Conservation (phyloP, 2,797 vertebrate species). For the Lutjanus campechanus region DNA sequence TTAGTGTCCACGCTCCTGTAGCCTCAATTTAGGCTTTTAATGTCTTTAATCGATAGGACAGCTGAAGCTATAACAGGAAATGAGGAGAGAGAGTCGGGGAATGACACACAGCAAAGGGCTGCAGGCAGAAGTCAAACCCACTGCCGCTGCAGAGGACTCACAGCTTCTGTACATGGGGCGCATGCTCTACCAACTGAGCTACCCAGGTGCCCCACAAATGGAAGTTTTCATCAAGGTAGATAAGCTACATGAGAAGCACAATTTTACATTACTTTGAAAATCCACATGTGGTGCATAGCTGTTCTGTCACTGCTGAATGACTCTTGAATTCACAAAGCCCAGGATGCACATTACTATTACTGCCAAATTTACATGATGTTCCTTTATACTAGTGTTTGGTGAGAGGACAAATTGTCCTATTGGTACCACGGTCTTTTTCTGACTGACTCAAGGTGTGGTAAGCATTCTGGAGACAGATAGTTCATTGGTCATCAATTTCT, state of each 20-base stretch:
- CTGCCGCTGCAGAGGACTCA: too few species aligned
- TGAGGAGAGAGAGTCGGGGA: too few species aligned
- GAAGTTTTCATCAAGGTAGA: not conserved
- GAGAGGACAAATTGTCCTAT: not conserved
- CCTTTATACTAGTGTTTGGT: too few species aligned
- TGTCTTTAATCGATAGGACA: too few species aligned
- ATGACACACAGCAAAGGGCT: too few species aligned
- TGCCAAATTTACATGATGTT: not conserved
- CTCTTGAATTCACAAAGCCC: not conserved
- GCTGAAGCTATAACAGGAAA: too few species aligned
- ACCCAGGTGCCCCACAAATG: not conserved
- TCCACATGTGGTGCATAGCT: not conserved
- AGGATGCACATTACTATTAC: not conserved
- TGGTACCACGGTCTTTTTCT: not conserved
- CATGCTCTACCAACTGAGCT: too few species aligned
- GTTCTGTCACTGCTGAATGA: not conserved
- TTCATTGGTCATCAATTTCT: too few species aligned
- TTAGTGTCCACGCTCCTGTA: not conserved
- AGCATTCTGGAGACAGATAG: too few species aligned
- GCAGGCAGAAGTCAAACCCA: too few species aligned
- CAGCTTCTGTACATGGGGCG: too few species aligned
- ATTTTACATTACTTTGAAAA: not conserved
- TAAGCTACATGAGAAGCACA: not conserved
- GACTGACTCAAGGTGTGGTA: too few species aligned
- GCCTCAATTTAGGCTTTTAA: not conserved